phyloP scores from a whole-genome alignment of 2,797 vertebrate genomes.

The Anabacerthia variegaticeps region DNA sequence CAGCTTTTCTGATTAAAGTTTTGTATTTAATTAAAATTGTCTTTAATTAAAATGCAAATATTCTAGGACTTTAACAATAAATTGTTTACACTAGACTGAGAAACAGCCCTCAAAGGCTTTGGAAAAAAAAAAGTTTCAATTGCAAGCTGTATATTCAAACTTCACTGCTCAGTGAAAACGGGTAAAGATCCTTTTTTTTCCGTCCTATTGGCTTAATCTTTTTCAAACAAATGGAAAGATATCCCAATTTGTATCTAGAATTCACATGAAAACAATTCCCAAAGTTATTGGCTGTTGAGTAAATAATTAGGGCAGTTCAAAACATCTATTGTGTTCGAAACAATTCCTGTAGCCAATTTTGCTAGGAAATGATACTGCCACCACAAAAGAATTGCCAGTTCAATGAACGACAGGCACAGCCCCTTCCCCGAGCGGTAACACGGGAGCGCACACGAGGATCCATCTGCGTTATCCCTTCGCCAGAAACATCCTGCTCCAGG shows the following conservation, averaged over 20 bases:
- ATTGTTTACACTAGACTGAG: slow-evolving; percentile 77
- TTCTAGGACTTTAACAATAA: slow-evolving; percentile 77
- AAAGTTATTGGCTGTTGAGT: slow-evolving; percentile 42
- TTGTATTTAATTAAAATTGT: slow-evolving; percentile 77
- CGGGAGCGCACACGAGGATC: background rate
- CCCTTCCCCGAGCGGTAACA: background rate
- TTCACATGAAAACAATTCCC: slow-evolving; percentile 42
- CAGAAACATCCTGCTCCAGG: slow-evolving; percentile 55
- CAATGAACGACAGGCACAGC: background rate
- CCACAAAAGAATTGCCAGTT: slow-evolving; percentile 34
- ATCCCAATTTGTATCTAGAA: slow-evolving; percentile 55
- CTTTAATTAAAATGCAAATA: slow-evolving; percentile 82
- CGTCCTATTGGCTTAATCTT: slow-evolving; percentile 60
- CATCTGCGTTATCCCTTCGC: slow-evolving; percentile 6
- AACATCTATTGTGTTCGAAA: slow-evolving; percentile 44
- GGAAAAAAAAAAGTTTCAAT: slow-evolving; percentile 59
- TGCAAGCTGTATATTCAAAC: slow-evolving; percentile 72
- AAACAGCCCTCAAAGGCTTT: slow-evolving; percentile 73
- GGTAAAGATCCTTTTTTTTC: slow-evolving; percentile 44
- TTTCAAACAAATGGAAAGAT: slow-evolving; percentile 65
- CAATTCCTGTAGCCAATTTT: slow-evolving; percentile 55
- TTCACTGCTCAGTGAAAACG: slow-evolving; percentile 67
- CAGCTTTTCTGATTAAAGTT: slow-evolving; percentile 74
- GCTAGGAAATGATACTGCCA: slow-evolving; percentile 11
- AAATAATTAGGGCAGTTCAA: slow-evolving; percentile 66